Conservation (phyloP, 2,888 invertebrate genomes). For the Apodemia duryi region DNA sequence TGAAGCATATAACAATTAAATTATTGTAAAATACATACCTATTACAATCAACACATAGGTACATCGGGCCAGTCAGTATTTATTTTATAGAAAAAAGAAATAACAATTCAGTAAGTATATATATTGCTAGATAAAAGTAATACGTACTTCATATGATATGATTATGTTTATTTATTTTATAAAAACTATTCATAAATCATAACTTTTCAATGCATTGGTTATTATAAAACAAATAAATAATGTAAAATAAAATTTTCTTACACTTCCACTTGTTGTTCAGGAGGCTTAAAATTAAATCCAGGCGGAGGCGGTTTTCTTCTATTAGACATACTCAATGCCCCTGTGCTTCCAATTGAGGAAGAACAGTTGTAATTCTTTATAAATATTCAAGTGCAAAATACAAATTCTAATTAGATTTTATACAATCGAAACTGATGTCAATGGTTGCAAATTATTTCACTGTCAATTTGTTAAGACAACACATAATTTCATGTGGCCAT, state of each 20-base stretch:
- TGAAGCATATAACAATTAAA: too few species aligned
- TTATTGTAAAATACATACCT: too few species aligned
- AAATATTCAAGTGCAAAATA: conserved; percentile 1
- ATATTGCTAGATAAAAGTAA: too few species aligned
- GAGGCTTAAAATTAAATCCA: conserved; percentile 54
- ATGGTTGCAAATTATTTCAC: conserved; percentile 24
- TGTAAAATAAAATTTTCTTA: conserved; percentile 39
- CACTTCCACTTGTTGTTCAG: conserved; percentile 61
- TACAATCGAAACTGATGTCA: conserved; percentile 25
- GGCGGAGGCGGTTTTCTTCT: conserved; percentile 57
- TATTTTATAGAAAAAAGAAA: too few species aligned
- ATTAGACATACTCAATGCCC: conserved; percentile 49
- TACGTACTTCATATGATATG: too few species aligned
- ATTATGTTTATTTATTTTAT: too few species aligned
- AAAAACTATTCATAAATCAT: too few species aligned
- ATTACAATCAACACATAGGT: too few species aligned
- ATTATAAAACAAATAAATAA: too few species aligned
- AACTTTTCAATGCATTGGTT: too few species aligned
- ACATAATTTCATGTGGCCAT: conserved; percentile 1
- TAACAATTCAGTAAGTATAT: too few species aligned
- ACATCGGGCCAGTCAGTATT: too few species aligned
- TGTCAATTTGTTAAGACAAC: neutral
- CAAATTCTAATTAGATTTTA: conserved; percentile 22
- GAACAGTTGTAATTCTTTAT: conserved; percentile 1
- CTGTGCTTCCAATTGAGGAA: neutral